Base-by-base conservation (phyloP, 2,113 vertebrate genomes). In the Rhinogobius similis region DNA sequence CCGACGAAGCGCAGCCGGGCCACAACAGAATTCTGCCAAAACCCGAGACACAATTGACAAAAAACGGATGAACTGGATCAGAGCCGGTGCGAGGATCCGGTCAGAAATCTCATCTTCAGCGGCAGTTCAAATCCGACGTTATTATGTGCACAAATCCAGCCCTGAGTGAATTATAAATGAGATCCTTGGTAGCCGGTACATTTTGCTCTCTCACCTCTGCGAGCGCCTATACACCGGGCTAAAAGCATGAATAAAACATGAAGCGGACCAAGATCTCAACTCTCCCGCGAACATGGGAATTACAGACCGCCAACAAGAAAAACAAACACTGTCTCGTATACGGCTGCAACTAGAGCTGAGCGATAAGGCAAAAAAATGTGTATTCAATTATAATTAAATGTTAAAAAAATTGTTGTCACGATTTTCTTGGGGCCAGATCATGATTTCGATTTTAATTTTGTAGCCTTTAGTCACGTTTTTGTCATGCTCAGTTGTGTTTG, bases 121-220 rank as follows among this genome's bases (percentile, higher is more conserved):
- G 10, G 29, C 12, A 1, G 16, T 20, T 61, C 58, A 61, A n/a
- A 5, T n/a, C 58, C 58, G 1, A 11, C 13, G 8, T 62, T 71
- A 79, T 83, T 75, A 81, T 71, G 78, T 74, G 66, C 76, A 68
- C 79, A 73, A 52, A 72, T 79, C 70, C 69, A 7, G 66, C 10
- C 58, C 68, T 66, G 14, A 0, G 78, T 89, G 65, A 52, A 85
- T 87, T 81, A 86, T 76, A 78, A 58, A 90, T 85, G 82, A 86
- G 55, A 62, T 77, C 70, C 65, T 82, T 39, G 41, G 0, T 63
- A 23, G 65, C 82, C 76, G 38, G 53, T 21, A 14, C 55, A 0
- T 16, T 27, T 2, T 0, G 43, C 44, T 67, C 46, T 27, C 72
- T 65, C 73, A 62, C 67, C 83, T 70, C 58, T 1, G 20, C 20